Evolutionary conservation across 2,113 vertebrate genomes (phyloP).

Genomic region (Petrocephalus microphthalmus): DNA sequence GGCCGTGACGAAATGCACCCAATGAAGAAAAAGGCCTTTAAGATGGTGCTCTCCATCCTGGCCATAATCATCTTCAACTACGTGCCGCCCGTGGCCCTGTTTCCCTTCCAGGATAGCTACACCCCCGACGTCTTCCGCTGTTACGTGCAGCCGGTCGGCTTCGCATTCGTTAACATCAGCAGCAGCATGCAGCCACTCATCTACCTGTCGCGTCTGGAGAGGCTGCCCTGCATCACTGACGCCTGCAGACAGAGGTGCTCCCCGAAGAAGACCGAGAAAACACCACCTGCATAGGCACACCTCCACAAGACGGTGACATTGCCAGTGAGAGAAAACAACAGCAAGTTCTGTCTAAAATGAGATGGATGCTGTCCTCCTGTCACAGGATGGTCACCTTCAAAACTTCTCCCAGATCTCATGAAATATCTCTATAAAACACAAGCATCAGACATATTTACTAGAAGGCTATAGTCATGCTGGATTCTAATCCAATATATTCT

Average conservation of each 20-base stretch:
- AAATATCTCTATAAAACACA: neutral
- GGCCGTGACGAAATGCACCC: constrained; percentile 63
- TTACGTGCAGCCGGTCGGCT: constrained; percentile 58
- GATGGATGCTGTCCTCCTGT: neutral
- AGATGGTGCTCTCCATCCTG: constrained; percentile 59
- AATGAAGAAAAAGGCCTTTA: constrained; percentile 67
- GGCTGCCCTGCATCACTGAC: constrained; percentile 50
- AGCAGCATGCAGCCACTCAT: constrained; percentile 63
- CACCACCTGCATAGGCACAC: neutral
- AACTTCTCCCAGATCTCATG: neutral
- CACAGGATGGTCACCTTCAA: neutral
- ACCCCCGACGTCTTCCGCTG: constrained; percentile 49
- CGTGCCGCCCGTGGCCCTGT: constrained; percentile 57
- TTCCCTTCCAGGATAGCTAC: constrained; percentile 63
- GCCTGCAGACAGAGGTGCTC: constrained; percentile 34
- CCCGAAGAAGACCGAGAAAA: constrained; percentile 17
- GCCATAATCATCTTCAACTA: constrained; percentile 61
- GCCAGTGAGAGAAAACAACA: neutral
- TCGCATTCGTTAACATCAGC: constrained; percentile 63
- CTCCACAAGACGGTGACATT: neutral
- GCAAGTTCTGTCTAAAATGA: neutral
- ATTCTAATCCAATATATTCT: neutral
- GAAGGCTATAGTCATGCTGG: neutral
- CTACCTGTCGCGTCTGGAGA: constrained; percentile 57
- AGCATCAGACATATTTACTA: neutral